A percentile compares a stretch with the other conserved stretches of the same genome.
Evolutionary conservation across 2,888 invertebrate genomes (phyloP).

Genomic region (Cylindroiulus punctatus): DNA sequence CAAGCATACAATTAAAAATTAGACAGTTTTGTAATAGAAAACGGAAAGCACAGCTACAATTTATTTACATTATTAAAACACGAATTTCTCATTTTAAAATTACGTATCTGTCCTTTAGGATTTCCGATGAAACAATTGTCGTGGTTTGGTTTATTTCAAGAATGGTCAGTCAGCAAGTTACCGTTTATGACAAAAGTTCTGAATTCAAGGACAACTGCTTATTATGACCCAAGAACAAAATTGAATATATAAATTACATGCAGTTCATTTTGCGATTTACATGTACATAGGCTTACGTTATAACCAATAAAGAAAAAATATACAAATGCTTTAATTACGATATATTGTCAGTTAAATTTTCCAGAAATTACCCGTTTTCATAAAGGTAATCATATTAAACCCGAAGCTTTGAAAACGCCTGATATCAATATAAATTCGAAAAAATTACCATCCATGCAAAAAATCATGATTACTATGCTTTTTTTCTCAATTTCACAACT

Average conservation of each 20-base stretch:
- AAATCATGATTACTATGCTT: neutral
- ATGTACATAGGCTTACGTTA: too few relatives aligned
- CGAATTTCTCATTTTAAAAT: neutral
- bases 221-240: neutral
- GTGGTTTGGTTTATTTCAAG: neutral
- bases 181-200: neutral
- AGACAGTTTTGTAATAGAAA: neutral
- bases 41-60: neutral
- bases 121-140: neutral
- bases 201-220: neutral
- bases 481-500: neutral
- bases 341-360: neutral
- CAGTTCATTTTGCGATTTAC: too few relatives aligned
- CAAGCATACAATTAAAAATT: too few relatives aligned
- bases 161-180: neutral
- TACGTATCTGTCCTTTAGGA: neutral
- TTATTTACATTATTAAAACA: slow-evolving; percentile 18
- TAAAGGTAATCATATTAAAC: neutral
- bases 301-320: neutral
- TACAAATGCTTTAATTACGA: neutral
- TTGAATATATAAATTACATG: neutral
- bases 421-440: neutral
- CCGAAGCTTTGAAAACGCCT: neutral
- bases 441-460: neutral
- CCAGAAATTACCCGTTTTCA: neutral